Evolutionary conservation across 2,797 vertebrate species (phyloP).

Genomic region (Melanotaenia maccullochi): DNA sequence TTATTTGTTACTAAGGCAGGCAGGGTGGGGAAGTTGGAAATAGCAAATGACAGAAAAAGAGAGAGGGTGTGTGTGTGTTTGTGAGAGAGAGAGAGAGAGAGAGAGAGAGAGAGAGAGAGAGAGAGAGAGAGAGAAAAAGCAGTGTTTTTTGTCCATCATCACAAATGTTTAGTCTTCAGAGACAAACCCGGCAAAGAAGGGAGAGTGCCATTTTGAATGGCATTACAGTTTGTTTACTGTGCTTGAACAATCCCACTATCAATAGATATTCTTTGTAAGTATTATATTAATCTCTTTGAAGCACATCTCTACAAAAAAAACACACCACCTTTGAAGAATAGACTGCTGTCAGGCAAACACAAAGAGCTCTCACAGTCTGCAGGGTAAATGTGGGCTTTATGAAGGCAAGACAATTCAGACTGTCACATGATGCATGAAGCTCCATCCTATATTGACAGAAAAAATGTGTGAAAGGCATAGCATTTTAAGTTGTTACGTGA

Average conservation of each 20-base stretch:
- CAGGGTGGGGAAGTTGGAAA: not conserved
- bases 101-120: constrained; percentile 11
- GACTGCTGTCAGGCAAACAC: constrained; percentile 33
- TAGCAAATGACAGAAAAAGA: not conserved
- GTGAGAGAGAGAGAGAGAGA: not conserved
- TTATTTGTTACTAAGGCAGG: constrained; percentile 32
- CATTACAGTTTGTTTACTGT: constrained; percentile 56
- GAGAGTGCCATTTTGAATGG: constrained; percentile 33
- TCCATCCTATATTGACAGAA: constrained; percentile 21
- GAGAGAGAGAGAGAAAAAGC: constrained; percentile 5
- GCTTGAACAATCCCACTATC: constrained; percentile 38
- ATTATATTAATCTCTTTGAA: constrained; percentile 57
- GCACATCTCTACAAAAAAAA: constrained; percentile 35
- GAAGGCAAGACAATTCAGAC: constrained; percentile 38
- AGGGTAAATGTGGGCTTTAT: constrained; percentile 46
- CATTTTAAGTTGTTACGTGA: constrained; percentile 29
- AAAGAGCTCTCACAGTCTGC: constrained; percentile 32
- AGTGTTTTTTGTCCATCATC: constrained; percentile 42
- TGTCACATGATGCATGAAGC: constrained; percentile 41
- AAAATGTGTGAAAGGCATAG: constrained; percentile 23
- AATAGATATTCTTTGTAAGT: constrained; percentile 45
- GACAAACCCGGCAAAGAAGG: constrained; percentile 13
- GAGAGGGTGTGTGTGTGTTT: too few species aligned
- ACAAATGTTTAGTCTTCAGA: constrained; percentile 42
- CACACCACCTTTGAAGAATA: constrained; percentile 51